These are phyloP conservation scores for Augochlora pura DNA, from an alignment of 1,140 invertebrate species.

Conservation along the genomic window DNA sequence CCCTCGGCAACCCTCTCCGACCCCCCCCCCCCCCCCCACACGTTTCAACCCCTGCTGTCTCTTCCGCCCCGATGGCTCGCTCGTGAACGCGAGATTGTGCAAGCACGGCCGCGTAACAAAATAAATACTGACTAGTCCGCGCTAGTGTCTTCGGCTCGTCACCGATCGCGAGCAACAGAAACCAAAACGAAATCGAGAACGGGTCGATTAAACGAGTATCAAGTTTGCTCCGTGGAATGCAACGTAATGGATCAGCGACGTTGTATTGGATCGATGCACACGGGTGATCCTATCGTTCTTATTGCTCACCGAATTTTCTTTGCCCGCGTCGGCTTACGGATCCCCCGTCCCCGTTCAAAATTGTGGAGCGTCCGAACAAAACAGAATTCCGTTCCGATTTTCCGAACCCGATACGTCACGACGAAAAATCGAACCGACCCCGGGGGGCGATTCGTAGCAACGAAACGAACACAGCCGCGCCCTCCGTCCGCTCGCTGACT, in stretches of 20 bases:
- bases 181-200: slow-evolving; percentile 11
- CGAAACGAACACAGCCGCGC: slow-evolving; percentile 5
- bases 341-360: no score
- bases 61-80: not conserved
- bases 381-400: no score
- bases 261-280: no score
- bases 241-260: slow-evolving; percentile 3
- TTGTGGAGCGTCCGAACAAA: no score
- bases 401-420: no score
- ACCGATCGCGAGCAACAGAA: slow-evolving; percentile 30
- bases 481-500: slow-evolving; percentile 39
- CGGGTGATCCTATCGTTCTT: no score
- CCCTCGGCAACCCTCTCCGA: not conserved
- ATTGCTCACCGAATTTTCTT: no score
- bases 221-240: slow-evolving; percentile 8
- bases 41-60: not conserved
- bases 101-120: slow-evolving; percentile 61
- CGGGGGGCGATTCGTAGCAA: not conserved
- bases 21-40: not conserved
- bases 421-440: not conserved
- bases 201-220: no score
- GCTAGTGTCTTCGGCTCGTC: slow-evolving; percentile 49
- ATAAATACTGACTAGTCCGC: slow-evolving; percentile 69
- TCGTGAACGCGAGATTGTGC: slow-evolving; percentile 43
- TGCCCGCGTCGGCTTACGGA: no score